A percentile compares a stretch with the other conserved stretches of the same genome.
phyloP scores from a whole-genome alignment of 2,888 invertebrate species.

The Timema cristinae region DNA sequence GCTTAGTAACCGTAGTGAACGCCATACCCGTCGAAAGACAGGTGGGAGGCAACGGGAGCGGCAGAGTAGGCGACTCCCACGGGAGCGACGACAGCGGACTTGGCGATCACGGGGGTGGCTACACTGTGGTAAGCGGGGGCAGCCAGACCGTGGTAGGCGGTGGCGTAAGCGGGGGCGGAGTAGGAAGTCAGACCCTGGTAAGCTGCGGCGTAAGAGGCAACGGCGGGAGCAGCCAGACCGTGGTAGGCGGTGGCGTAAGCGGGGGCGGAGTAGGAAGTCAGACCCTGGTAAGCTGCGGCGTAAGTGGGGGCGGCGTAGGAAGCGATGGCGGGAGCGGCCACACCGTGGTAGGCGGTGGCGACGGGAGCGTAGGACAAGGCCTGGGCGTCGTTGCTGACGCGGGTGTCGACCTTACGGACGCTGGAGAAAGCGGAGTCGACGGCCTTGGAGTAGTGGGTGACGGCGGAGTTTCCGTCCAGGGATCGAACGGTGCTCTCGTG shows the following conservation, averaged over 20 bases:
- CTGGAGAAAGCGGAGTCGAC: constrained; percentile 58
- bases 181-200: too few species aligned
- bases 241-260: constrained; percentile 11
- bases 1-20: constrained; percentile 28
- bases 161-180: background rate
- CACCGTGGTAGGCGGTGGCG: constrained; percentile 39
- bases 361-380: constrained; percentile 40
- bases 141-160: constrained; percentile 28
- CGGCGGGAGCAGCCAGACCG: too few species aligned
- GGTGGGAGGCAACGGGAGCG: background rate
- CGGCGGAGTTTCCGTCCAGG: constrained; percentile 52
- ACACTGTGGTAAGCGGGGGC: too few species aligned
- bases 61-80: constrained; percentile 6
- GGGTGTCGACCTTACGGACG: constrained; percentile 56
- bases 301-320: constrained; percentile 35
- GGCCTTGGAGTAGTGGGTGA: constrained; percentile 56
- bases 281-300: constrained; percentile 37
- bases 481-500: constrained; percentile 57
- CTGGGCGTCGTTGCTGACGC: constrained; percentile 54
- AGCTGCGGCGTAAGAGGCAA: too few species aligned
- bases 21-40: constrained; percentile 3
- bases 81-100: constrained; percentile 24
- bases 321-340: constrained; percentile 32
- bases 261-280: constrained; percentile 36
- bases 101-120: constrained; percentile 29